Evolutionary conservation across 2,888 invertebrate genomes (phyloP).

Genomic region (Platycheirus albimanus): DNA sequence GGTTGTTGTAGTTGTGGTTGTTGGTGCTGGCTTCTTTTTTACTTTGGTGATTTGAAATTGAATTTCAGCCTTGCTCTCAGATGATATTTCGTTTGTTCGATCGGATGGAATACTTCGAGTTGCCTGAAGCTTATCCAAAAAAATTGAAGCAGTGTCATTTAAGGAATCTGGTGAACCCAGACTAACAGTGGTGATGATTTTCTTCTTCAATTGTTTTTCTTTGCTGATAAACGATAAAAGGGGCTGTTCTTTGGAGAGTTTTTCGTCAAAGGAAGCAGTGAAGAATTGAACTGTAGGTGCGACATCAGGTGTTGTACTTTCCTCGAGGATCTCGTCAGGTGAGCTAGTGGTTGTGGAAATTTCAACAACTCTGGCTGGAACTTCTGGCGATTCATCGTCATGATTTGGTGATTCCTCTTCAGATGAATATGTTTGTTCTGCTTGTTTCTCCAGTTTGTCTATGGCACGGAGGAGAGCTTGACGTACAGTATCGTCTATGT

Average conservation of each 20-base stretch:
- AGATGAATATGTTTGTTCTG: slow-evolving; percentile 79
- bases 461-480: slow-evolving; percentile 90
- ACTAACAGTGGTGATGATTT: slow-evolving; percentile 39
- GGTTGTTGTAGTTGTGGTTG: slow-evolving; percentile 78
- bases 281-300: slow-evolving; percentile 85
- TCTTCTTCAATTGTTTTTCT: slow-evolving; percentile 78
- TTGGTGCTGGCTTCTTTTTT: slow-evolving; percentile 75
- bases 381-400: slow-evolving; percentile 77
- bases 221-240: slow-evolving; percentile 80
- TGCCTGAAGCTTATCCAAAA: slow-evolving; percentile 79
- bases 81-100: slow-evolving; percentile 80
- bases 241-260: slow-evolving; percentile 79
- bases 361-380: slow-evolving; percentile 79
- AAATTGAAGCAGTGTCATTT: slow-evolving; percentile 33
- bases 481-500: slow-evolving; percentile 88
- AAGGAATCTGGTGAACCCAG: slow-evolving; percentile 71
- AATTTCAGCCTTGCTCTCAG: slow-evolving; percentile 78
- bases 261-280: slow-evolving; percentile 82
- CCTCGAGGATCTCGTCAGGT: slow-evolving; percentile 83
- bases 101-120: slow-evolving; percentile 81
- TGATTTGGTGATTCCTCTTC: slow-evolving; percentile 64
- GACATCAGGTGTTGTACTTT: slow-evolving; percentile 82
- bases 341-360: slow-evolving; percentile 49
- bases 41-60: slow-evolving; percentile 80
- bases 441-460: slow-evolving; percentile 88